Evolutionary conservation across 2,113 vertebrate genomes (phyloP).

Genomic region (Serinus canaria): DNA sequence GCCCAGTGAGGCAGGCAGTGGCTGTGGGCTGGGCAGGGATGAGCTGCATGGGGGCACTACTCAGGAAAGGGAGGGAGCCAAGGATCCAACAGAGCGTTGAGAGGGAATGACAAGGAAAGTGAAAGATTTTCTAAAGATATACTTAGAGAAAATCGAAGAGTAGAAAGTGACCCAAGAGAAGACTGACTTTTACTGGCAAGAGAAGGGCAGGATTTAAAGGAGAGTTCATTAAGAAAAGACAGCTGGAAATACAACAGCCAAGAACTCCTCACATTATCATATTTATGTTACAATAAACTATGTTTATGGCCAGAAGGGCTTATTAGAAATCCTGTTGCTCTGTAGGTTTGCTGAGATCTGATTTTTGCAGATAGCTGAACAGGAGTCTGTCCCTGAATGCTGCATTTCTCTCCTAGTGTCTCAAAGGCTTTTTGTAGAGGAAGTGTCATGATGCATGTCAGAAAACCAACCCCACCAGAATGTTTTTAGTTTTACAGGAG

Average conservation of each 20-base stretch:
- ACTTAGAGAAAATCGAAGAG: not conserved
- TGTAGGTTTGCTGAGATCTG: not conserved
- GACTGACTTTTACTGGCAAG: not conserved
- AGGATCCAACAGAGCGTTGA: rapidly evolving
- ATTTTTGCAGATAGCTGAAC: not conserved
- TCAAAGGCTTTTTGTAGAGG: slow-evolving; percentile 9
- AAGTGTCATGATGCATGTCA: not conserved
- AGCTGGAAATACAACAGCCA: not conserved
- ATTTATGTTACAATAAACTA: slow-evolving; percentile 18
- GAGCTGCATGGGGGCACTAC: not conserved
- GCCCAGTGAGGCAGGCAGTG: not conserved
- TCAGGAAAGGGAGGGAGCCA: not conserved
- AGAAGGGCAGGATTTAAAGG: slow-evolving; percentile 2
- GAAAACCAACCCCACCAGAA: not conserved
- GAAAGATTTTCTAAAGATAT: not conserved
- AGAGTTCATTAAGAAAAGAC: not conserved
- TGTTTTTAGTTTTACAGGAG: not conserved
- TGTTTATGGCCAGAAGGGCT: slow-evolving; percentile 18
- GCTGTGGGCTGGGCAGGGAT: not conserved
- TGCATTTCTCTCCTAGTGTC: not conserved
- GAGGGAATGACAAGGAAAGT: not conserved
- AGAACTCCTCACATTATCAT: slow-evolving; percentile 6
- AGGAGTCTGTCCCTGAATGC: not conserved
- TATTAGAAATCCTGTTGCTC: not conserved
- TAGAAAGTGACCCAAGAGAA: not conserved